Conservation (phyloP, 2,888 invertebrate species). For the Apamea crenata region DNA sequence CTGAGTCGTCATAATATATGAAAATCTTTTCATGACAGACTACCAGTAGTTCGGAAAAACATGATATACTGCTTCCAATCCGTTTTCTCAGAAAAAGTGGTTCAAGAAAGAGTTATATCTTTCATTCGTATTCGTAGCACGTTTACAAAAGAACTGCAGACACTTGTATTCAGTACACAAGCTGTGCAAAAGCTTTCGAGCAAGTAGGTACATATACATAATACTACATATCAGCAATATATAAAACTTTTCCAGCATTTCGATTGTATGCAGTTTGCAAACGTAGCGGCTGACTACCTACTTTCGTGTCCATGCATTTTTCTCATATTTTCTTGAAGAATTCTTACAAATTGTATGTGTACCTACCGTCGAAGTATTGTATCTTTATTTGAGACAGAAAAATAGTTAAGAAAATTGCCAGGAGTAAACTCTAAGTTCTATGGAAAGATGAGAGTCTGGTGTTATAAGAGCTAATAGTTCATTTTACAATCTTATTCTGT, state of each 20-base stretch:
- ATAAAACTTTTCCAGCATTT: background rate
- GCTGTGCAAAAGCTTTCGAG: conserved; percentile 7
- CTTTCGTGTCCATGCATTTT: background rate
- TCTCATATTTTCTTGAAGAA: background rate
- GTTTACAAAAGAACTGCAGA: background rate
- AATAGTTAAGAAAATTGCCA: background rate
- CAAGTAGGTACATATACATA: background rate
- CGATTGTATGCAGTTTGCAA: conserved; percentile 3
- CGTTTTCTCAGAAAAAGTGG: background rate
- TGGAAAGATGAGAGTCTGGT: background rate
- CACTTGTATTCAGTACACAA: conserved; percentile 13
- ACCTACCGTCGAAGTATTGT: background rate
- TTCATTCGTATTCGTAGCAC: conserved; percentile 8
- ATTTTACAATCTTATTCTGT: no score
- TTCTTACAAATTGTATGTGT: background rate
- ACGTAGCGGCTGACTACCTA: background rate
- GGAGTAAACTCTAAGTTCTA: background rate
- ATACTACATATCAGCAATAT: background rate
- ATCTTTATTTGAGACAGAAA: background rate
- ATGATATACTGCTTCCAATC: background rate
- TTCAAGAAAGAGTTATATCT: background rate
- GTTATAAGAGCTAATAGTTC: background rate
- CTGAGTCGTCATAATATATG: background rate
- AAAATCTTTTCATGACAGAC: background rate
- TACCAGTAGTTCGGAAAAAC: background rate